A percentile compares a stretch with the other conserved stretches of the same genome.
Evolutionary conservation across 2,888 invertebrate genomes (phyloP).

Genomic region (Diaprepes abbreviatus): DNA sequence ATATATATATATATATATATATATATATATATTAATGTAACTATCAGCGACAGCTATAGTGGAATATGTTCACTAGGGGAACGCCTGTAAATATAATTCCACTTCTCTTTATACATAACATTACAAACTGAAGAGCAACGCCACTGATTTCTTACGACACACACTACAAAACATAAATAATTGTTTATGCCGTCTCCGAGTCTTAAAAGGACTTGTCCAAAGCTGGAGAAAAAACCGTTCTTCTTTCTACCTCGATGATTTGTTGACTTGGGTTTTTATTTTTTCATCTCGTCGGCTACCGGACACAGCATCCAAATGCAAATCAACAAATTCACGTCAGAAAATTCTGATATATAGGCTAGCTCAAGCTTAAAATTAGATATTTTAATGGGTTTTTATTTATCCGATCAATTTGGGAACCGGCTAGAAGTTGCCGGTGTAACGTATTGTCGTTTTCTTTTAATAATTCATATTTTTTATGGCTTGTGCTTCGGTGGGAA

Average conservation of each 20-base stretch:
- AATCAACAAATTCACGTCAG: slow-evolving; percentile 62
- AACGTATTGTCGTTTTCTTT: slow-evolving; percentile 10
- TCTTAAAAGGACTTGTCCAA: slow-evolving; percentile 39
- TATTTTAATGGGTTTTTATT: slow-evolving; percentile 39
- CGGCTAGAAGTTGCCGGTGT: slow-evolving; percentile 15
- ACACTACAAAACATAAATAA: slow-evolving; percentile 41
- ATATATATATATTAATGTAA: no score
- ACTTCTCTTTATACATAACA: no score
- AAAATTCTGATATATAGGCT: slow-evolving; percentile 58
- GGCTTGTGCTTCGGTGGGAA: background rate
- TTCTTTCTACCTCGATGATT: slow-evolving; percentile 60
- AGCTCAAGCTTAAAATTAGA: slow-evolving; percentile 60
- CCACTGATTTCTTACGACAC: slow-evolving; percentile 22
- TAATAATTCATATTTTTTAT: slow-evolving; percentile 18
- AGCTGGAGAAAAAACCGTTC: slow-evolving; percentile 28
- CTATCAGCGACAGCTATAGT: no score
- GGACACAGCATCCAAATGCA: slow-evolving; percentile 62
- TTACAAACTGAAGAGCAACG: no score
- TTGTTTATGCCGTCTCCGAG: slow-evolving; percentile 35
- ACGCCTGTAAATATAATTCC: no score
- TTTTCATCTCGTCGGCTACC: slow-evolving; percentile 57
- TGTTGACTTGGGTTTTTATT: slow-evolving; percentile 60
- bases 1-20: no score
- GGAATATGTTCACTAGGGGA: no score
- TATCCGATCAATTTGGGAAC: slow-evolving; percentile 28